Base-by-base conservation (phyloP, 2,888 invertebrate genomes). In the Monopis laevigella region DNA sequence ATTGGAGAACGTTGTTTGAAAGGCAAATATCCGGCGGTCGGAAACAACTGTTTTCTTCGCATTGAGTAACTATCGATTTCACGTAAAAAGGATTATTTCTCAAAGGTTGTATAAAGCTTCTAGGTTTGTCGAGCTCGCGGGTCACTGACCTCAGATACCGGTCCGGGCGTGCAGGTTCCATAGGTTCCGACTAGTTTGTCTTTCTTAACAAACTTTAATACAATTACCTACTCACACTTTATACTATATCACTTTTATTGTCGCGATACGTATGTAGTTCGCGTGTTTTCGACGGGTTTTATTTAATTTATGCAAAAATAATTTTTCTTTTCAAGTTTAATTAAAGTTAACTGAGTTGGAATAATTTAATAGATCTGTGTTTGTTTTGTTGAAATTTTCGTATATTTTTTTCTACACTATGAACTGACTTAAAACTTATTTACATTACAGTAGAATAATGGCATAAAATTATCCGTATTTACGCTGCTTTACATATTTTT, bases 141-240 rank as follows among this genome's bases (percentile, higher is more conserved):
- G 36, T 36, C 36, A 16, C 13, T 18, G 36, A 21, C 36, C 36
- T n/a, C 5, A 36, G 36, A 36, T 36, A 36, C 36, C 36, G 36
- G 36, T 36, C 36, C 17, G 32, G n/a, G 36, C 21, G 36, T 32
- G 32, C 36, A 36, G 12, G 36, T 36, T 36, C 36, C 36, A 36
- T 17, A 21, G 11, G 36, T 11, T 21, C 21, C 36, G 36, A 36
- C 36, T 34, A 34, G 11, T 32, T 32, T 32, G 32, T 17, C 32
- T 7, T 29, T 34, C 34, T 34, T 34, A 16, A 17, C n/a, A 34
- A 34, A 34, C 16, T 34, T 34, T 34, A 29, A 29, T 29, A 29
- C 12, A 8, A 29, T 29, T 34, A 34, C 34, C 34, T 17, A 34
- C n/a, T n/a, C n/a, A n/a, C n/a, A n/a, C n/a, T n/a, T n/a, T n/a